A percentile compares a stretch with the other conserved stretches of the same genome.
phyloP scores from a whole-genome alignment of 1,140 invertebrate genomes.

The Hyphantria cunea region DNA sequence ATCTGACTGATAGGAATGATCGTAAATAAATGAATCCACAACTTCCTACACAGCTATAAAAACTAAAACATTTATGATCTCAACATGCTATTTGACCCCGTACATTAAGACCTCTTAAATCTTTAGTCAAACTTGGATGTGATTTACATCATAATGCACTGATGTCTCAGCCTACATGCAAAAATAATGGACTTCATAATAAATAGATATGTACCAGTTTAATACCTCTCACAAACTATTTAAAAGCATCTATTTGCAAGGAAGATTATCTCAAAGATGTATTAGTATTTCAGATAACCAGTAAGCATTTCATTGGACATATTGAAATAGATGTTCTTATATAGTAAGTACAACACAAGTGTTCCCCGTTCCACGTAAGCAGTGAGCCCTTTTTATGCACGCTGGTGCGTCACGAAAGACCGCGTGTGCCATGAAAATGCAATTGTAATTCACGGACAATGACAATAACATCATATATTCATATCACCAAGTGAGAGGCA shows the following conservation, averaged over 20 bases:
- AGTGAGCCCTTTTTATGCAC: constrained; percentile 75
- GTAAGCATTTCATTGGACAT: too few species aligned
- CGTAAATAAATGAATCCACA: constrained; percentile 26
- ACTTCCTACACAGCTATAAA: constrained; percentile 38
- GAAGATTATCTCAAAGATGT: too few species aligned
- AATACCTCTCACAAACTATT: constrained; percentile 43
- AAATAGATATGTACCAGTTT: constrained; percentile 46
- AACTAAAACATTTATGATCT: constrained; percentile 38
- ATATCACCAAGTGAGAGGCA: constrained; percentile 72
- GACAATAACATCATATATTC: constrained; percentile 51
- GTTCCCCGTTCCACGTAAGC: constrained; percentile 74
- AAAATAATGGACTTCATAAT: constrained; percentile 45
- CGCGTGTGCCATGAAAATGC: constrained; percentile 67
- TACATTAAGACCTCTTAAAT: constrained; percentile 19
- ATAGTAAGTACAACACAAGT: constrained; percentile 47
- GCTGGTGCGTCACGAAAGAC: constrained; percentile 61
- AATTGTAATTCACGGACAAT: constrained; percentile 57
- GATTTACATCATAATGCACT: constrained; percentile 53
- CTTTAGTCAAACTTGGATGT: constrained; percentile 28
- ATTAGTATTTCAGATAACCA: background rate
- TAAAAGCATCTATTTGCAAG: constrained; percentile 56
- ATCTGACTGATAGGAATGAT: constrained; percentile 1
- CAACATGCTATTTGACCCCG: constrained; percentile 38
- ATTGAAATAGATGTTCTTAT: constrained; percentile 52
- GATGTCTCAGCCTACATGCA: constrained; percentile 72